Percentiles rank a stretch among this genome's conserved stretches.
phyloP scores from a whole-genome alignment of 2,113 vertebrate species.

The Isichthys henryi region DNA sequence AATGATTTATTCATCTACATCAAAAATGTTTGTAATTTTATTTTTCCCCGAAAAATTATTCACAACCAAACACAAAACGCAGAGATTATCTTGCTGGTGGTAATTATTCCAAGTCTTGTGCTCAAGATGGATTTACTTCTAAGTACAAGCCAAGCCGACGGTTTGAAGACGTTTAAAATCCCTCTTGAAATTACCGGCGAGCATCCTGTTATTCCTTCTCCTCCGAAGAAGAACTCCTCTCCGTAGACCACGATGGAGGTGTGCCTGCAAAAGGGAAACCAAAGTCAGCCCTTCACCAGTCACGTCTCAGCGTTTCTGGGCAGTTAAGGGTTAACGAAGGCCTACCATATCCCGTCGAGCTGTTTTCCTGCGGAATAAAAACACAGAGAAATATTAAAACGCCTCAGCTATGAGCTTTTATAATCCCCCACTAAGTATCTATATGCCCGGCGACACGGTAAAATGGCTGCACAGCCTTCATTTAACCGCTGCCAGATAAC shows the following conservation, averaged over 20 bases:
- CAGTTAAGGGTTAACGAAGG: slow-evolving; percentile 23
- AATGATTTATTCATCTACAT: background rate
- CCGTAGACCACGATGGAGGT: slow-evolving; percentile 84
- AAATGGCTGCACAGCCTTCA: background rate
- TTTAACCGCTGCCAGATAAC: background rate
- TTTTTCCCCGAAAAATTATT: background rate
- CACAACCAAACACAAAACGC: background rate
- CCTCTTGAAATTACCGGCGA: slow-evolving; percentile 64
- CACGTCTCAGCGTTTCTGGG: background rate
- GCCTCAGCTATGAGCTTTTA: background rate
- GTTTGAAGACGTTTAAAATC: background rate
- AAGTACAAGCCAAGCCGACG: background rate
- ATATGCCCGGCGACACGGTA: background rate
- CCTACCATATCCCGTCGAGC: slow-evolving; percentile 95
- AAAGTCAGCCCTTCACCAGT: background rate
- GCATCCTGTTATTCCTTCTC: slow-evolving; percentile 77
- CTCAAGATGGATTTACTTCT: background rate
- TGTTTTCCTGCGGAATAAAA: slow-evolving; percentile 74
- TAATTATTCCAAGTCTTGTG: background rate
- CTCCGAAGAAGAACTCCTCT: slow-evolving; percentile 85
- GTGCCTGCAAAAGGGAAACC: slow-evolving; percentile 65
- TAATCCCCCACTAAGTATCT: background rate
- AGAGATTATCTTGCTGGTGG: background rate
- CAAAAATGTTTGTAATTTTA: background rate
- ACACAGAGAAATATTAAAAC: slow-evolving; percentile 1